phyloP scores from a whole-genome alignment of 2,113 vertebrate genomes.

The Dasypus novemcinctus region DNA sequence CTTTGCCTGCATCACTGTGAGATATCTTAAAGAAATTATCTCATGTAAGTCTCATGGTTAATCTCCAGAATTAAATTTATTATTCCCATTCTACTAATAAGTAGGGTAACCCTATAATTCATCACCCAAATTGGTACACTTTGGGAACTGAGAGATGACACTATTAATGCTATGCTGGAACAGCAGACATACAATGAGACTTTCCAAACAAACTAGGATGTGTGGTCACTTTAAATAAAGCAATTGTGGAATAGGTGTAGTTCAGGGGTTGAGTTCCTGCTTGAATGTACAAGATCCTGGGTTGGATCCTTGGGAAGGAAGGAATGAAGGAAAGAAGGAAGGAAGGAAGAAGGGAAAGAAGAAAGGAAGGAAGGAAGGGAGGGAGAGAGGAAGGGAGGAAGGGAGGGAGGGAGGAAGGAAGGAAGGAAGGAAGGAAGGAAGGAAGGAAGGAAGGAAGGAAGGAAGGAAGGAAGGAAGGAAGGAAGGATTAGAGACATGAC shows the following conservation, averaged over 20 bases:
- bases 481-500: not conserved
- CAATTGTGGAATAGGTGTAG: no score
- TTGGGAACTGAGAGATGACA: not conserved
- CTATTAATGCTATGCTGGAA: not conserved
- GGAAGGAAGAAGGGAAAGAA: no score
- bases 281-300: no score
- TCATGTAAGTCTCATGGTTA: not conserved
- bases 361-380: not conserved
- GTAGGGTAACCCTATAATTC: not conserved
- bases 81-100: not conserved
- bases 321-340: no score
- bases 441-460: no score
- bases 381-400: not conserved
- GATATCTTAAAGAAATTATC: not conserved
- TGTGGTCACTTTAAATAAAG: not conserved
- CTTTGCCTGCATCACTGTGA: not conserved
- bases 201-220: not conserved
- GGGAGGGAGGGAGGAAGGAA: no score
- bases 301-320: no score
- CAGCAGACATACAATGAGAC: not conserved
- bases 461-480: no score
- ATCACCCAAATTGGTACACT: not conserved
- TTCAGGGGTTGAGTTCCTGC: no score
- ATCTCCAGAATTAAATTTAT: not conserved
- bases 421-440: no score